A percentile compares a stretch with the other conserved stretches of the same genome.
phyloP scores from a whole-genome alignment of 2,797 vertebrate species.

The Petrocephalus schoutedeni region DNA sequence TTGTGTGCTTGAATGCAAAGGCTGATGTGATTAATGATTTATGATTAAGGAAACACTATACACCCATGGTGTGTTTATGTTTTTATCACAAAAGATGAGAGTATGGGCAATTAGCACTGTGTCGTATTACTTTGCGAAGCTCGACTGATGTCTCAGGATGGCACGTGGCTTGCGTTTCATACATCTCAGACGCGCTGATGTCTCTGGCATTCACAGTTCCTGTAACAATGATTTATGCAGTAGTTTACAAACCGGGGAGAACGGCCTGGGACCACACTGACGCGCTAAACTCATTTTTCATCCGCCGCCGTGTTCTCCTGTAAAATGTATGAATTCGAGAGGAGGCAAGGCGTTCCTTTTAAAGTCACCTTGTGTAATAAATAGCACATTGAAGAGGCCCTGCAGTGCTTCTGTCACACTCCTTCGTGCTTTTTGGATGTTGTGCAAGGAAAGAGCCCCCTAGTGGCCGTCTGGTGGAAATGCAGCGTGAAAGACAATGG shows the following conservation, averaged over 20 bases:
- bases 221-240: conserved; percentile 11
- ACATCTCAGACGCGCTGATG: neutral
- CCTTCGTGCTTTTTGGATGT: neutral
- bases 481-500: neutral
- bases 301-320: neutral
- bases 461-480: neutral
- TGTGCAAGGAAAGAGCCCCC: neutral
- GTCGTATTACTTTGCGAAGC: neutral
- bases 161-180: neutral
- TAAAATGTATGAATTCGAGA: conserved; percentile 1
- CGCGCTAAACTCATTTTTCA: neutral
- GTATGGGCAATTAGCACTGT: neutral
- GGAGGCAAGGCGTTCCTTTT: neutral
- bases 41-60: neutral
- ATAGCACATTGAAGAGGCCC: neutral
- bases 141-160: neutral
- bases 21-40: neutral
- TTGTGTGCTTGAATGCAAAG: neutral
- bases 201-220: neutral
- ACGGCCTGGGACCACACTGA: neutral
- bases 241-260: neutral
- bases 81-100: neutral
- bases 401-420: neutral
- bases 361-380: conserved; percentile 16
- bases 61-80: neutral